Conservation (phyloP, 2,113 vertebrate species). For the Epinephelus fuscoguttatus region DNA sequence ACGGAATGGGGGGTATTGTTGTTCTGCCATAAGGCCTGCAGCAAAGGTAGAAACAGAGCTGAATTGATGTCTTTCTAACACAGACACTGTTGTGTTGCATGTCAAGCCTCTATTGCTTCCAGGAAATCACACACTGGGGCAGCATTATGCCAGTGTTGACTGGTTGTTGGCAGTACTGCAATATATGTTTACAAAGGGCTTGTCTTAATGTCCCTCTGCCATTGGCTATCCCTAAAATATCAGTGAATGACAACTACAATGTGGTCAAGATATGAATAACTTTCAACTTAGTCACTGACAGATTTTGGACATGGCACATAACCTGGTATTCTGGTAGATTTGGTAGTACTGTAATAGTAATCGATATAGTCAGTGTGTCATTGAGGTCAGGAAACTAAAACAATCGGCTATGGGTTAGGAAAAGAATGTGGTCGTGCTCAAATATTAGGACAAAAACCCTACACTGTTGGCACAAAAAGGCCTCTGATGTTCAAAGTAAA, state of each 20-base stretch:
- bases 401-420: not conserved
- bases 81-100: too few relatives aligned
- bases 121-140: too few relatives aligned
- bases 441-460: not conserved
- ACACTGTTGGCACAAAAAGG: not conserved
- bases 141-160: too few relatives aligned
- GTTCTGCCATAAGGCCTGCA: too few relatives aligned
- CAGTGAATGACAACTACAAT: not conserved
- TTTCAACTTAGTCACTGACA: not conserved
- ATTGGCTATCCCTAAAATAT: not conserved
- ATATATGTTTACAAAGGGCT: too few relatives aligned
- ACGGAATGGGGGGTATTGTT: too few relatives aligned
- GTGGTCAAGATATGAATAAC: not conserved
- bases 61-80: too few relatives aligned
- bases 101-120: too few relatives aligned
- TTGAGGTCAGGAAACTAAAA: not conserved
- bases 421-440: not conserved
- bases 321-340: not conserved
- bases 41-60: too few relatives aligned
- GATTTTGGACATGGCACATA: not conserved
- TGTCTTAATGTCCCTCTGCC: not conserved
- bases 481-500: conserved; percentile 23
- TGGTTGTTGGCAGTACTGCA: too few relatives aligned
- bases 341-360: not conserved
- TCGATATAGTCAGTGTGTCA: not conserved